phyloP scores from a whole-genome alignment of 2,888 invertebrate genomes.

The Oasisia sp. region DNA sequence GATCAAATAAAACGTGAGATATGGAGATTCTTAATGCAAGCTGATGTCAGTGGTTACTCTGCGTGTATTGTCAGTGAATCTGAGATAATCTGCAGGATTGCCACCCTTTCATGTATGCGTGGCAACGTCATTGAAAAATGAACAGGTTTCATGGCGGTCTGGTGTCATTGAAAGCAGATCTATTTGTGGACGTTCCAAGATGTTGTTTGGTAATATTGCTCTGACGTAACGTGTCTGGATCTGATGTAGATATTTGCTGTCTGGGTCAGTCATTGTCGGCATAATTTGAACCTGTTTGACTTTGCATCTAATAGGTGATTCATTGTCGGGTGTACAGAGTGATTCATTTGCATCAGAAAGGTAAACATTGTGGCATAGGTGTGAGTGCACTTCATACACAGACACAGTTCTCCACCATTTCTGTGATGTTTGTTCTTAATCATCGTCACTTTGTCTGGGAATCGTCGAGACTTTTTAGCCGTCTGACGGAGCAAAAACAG shows the following conservation, averaged over 20 bases:
- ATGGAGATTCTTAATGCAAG: background rate
- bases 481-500: background rate
- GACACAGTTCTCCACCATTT: background rate
- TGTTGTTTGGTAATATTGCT: background rate
- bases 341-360: constrained; percentile 5
- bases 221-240: background rate
- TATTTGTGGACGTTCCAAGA: background rate
- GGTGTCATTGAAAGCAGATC: background rate
- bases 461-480: background rate
- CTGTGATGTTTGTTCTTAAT: background rate
- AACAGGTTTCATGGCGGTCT: background rate
- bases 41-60: background rate
- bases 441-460: background rate
- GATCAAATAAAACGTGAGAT: background rate
- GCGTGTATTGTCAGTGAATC: background rate
- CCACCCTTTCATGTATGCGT: background rate
- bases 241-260: background rate
- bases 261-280: background rate
- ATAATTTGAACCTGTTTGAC: background rate
- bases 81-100: background rate
- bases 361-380: background rate
- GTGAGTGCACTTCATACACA: background rate
- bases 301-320: background rate
- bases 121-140: background rate
- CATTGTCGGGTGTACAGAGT: background rate